Conservation (phyloP, 2,888 invertebrate genomes). For the Heliconius sara region DNA sequence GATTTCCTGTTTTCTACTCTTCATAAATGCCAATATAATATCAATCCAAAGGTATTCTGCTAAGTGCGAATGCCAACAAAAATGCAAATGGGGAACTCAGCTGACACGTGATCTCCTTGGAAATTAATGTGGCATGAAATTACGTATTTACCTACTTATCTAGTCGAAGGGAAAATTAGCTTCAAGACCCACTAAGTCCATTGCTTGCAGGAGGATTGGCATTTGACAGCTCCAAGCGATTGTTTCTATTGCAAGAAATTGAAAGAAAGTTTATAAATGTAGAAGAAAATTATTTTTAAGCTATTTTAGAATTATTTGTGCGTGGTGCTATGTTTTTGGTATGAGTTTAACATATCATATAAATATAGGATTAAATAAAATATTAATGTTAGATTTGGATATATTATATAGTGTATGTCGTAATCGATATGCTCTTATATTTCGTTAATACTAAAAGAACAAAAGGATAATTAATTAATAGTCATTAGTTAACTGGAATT, state of each 20-base stretch:
- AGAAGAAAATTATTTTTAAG: background rate
- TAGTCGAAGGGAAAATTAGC: constrained; percentile 80
- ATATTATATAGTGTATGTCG: no score
- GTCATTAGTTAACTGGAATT: no score
- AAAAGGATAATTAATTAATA: no score
- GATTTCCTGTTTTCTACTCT: background rate
- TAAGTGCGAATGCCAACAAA: constrained; percentile 14
- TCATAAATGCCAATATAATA: no score
- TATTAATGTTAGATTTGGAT: no score
- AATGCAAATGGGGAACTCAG: constrained; percentile 34
- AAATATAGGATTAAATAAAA: no score
- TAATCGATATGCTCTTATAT: no score
- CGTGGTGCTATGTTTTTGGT: no score
- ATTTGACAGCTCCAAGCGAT: constrained; percentile 61
- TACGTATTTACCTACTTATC: constrained; percentile 80
- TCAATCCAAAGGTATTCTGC: background rate
- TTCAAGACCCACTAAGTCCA: constrained; percentile 68
- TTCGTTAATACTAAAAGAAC: no score
- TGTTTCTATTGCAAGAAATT: constrained; percentile 25
- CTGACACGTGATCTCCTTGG: constrained; percentile 64
- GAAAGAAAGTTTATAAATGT: background rate
- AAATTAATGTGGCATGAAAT: constrained; percentile 79
- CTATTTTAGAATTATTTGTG: no score
- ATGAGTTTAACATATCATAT: no score
- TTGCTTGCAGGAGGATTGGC: constrained; percentile 69